Base-by-base conservation (phyloP, 2,888 invertebrate species). In the Metalampra italica region DNA sequence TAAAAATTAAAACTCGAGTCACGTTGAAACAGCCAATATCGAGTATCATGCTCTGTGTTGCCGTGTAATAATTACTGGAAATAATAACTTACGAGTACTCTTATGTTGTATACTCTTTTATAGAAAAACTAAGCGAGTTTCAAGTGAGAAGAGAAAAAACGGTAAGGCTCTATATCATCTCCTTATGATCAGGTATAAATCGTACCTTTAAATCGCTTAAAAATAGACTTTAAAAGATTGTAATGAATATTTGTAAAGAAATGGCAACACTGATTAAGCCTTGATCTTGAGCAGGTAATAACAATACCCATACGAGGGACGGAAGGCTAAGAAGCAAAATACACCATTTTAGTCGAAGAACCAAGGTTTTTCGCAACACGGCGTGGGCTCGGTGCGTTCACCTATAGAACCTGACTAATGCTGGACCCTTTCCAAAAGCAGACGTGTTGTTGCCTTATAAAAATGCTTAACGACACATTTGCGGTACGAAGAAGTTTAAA, bases 331-430 rank as follows among this genome's bases (percentile, higher is more conserved):
- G 13, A 13, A 60, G 60, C 55, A 53, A 55, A 52, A 47, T 51
- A 56, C 45, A 49, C 73, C 70, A 64, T 67, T 66, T 71, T 60
- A 67, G 68, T 54, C 52, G 44, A 53, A 58, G 57, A 53, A 51
- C 22, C 22, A 22, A 22, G 55, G 53, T 53, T 29, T 43, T 11
- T 29, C 29, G n/a, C 9, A 45, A 45, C 7, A 11, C 29, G n/a
- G 81, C 79, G 87, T 86, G 78, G 87, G 87, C 11, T 61, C 60
- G 68, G 83, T 78, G 62, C 84, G 67, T 86, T 85, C 79, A 85
- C 79, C 84, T 70, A 69, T 51, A 61, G 64, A 64, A 60, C 66
- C 76, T 81, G 79, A 78, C 71, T 81, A 75, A 78, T 65, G 53
- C 50, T 80, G 83, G 78, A 78, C 65, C 64, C 70, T 66, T 55